Conservation (phyloP, 2,888 invertebrate species). For the Aproaerema taeniolella region DNA sequence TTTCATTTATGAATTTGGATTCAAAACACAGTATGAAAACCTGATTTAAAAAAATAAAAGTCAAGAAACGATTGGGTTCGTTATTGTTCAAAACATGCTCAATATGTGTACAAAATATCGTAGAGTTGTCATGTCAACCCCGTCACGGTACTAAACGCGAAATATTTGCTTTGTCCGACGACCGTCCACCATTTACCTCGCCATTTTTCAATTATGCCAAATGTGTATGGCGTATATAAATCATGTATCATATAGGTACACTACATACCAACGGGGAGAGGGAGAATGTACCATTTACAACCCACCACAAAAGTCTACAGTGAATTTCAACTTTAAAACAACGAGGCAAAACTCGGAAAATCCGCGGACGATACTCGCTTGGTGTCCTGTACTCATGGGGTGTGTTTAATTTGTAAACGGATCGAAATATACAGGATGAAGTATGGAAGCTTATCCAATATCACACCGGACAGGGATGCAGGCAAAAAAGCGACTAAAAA, state of each 20-base stretch:
- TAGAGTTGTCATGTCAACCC: background rate
- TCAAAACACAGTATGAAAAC: too few relatives aligned
- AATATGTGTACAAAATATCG: background rate
- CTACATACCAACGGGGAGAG: constrained; percentile 17
- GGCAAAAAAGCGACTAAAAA: constrained; percentile 28
- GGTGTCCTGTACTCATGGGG: constrained; percentile 24
- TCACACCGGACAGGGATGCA: constrained; percentile 40
- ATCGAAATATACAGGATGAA: constrained; percentile 47
- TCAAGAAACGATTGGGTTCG: too few relatives aligned
- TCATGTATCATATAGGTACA: constrained; percentile 41
- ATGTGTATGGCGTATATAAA: constrained; percentile 67
- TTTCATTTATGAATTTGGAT: too few relatives aligned
- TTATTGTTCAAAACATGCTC: too few relatives aligned
- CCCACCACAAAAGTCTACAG: background rate
- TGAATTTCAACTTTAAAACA: background rate
- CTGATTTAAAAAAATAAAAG: too few relatives aligned
- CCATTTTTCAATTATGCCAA: constrained; percentile 76
- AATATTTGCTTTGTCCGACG: constrained; percentile 57
- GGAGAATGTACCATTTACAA: constrained; percentile 1
- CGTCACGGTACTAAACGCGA: constrained; percentile 40
- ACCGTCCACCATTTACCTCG: constrained; percentile 48
- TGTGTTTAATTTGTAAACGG: constrained; percentile 68
- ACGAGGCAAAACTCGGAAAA: background rate
- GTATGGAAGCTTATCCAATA: constrained; percentile 38
- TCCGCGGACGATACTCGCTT: background rate